A percentile compares a stretch with the other conserved stretches of the same genome.
Conservation (phyloP, 2,888 invertebrate species). For the Watsonalla cultraria region DNA sequence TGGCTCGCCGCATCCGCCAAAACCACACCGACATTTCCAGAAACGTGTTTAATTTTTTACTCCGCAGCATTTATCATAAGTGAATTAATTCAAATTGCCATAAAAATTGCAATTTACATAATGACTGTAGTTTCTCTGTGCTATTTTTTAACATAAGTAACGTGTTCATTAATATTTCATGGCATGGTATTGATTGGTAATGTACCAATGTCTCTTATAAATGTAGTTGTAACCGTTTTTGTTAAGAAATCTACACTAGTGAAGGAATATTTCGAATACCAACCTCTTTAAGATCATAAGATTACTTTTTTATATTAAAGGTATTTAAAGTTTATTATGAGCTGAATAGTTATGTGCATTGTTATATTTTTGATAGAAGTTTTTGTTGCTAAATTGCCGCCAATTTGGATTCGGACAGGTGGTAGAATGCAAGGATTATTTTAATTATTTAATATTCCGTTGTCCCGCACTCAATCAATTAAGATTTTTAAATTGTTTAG, state of each 20-base stretch:
- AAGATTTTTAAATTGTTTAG: no score
- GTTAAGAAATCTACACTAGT: not conserved
- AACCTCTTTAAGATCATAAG: not conserved
- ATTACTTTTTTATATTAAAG: no score
- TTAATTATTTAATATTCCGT: no score
- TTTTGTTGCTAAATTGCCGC: no score
- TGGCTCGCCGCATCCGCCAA: constrained; percentile 51
- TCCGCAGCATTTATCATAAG: constrained; percentile 60
- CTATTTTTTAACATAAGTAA: constrained; percentile 46
- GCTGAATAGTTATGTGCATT: no score
- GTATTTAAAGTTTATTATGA: no score
- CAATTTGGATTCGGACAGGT: no score
- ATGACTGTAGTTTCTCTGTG: constrained; percentile 47
- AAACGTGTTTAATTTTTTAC: constrained; percentile 60
- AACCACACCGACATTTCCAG: constrained; percentile 58
- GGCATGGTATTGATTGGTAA: constrained; percentile 33
- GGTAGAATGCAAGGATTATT: no score
- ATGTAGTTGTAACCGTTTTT: not conserved
- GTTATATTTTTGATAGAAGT: no score
- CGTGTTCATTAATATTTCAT: constrained; percentile 50
- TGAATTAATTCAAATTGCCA: constrained; percentile 73
- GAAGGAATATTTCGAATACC: not conserved
- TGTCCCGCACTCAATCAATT: no score
- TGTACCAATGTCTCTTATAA: constrained; percentile 14
- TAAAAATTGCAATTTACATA: constrained; percentile 66